Conservation (phyloP, 2,797 vertebrate genomes). For the Odontamblyopus lacepedii region DNA sequence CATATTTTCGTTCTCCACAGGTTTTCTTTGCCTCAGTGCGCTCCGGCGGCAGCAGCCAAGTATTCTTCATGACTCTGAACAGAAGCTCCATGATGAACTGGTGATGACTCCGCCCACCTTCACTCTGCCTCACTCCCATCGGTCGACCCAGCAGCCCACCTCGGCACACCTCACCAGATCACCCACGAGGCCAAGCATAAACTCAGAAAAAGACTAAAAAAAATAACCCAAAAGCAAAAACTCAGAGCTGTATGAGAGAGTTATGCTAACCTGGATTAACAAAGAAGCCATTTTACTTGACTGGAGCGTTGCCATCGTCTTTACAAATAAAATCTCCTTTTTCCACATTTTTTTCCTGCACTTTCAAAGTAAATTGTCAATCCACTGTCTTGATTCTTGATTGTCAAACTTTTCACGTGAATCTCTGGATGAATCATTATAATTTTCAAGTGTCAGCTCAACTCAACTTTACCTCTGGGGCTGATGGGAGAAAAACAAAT, state of each 20-base stretch:
- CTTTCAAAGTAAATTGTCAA: constrained; percentile 37
- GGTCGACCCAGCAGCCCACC: constrained; percentile 65
- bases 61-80: constrained; percentile 99
- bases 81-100: constrained; percentile 99
- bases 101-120: constrained; percentile 79
- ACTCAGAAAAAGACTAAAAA: constrained; percentile 47
- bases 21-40: constrained; percentile 99
- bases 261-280: constrained; percentile 29
- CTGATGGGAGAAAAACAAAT: constrained; percentile 27
- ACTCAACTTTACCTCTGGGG: constrained; percentile 24
- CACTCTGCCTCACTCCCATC: constrained; percentile 64
- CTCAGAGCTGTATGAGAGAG: constrained; percentile 30
- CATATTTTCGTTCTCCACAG: constrained; percentile 60
- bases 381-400: constrained; percentile 23
- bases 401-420: neutral
- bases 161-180: constrained; percentile 57
- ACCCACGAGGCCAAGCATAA: constrained; percentile 27
- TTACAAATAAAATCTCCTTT: constrained; percentile 47
- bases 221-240: constrained; percentile 26
- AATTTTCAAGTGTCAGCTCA: constrained; percentile 15
- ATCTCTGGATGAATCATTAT: constrained; percentile 7
- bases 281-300: constrained; percentile 60
- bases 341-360: constrained; percentile 17
- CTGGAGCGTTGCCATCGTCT: constrained; percentile 61
- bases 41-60: constrained; percentile 97